phyloP scores from a whole-genome alignment of 2,113 vertebrate species.

The Hydrochoerus hydrochaeris region DNA sequence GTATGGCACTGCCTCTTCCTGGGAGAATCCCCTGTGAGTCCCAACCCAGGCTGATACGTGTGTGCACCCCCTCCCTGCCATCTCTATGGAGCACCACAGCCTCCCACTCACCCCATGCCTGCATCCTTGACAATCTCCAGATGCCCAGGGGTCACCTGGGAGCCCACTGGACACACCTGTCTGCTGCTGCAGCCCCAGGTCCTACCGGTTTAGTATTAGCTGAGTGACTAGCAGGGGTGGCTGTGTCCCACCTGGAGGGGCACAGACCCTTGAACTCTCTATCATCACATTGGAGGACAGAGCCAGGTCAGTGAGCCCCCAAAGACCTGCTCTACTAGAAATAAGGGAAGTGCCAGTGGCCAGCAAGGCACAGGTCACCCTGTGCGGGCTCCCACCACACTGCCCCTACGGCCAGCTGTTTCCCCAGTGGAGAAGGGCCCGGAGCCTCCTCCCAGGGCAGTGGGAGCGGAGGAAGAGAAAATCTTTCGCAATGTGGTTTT shows the following conservation, averaged over 20 bases:
- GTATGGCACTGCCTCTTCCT: not conserved
- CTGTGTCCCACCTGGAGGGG: not conserved
- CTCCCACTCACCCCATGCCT: not conserved
- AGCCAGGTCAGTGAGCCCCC: not conserved
- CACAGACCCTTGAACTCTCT: not conserved
- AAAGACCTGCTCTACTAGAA: not conserved
- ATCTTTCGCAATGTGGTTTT: constrained; percentile 50
- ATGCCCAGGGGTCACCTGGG: not conserved
- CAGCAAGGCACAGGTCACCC: not conserved
- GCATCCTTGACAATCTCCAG: not conserved
- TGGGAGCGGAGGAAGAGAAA: not conserved
- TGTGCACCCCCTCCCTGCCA: not conserved
- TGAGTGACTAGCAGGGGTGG: not conserved
- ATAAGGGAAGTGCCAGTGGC: rapidly evolving
- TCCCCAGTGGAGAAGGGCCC: not conserved
- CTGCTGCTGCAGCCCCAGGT: not conserved
- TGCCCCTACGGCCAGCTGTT: not conserved
- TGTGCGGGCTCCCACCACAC: rapidly evolving
- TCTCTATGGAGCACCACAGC: too few species aligned
- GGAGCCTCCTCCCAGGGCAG: not conserved
- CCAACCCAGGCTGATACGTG: not conserved
- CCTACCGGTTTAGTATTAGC: not conserved
- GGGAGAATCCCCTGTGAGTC: not conserved
- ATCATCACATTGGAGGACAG: not conserved
- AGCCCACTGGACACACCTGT: not conserved